Evolutionary conservation across 2,888 invertebrate genomes (phyloP), one percentile per base, ranked within the genome.

Genomic region (Xanthostigma xanthostigma): DNA sequence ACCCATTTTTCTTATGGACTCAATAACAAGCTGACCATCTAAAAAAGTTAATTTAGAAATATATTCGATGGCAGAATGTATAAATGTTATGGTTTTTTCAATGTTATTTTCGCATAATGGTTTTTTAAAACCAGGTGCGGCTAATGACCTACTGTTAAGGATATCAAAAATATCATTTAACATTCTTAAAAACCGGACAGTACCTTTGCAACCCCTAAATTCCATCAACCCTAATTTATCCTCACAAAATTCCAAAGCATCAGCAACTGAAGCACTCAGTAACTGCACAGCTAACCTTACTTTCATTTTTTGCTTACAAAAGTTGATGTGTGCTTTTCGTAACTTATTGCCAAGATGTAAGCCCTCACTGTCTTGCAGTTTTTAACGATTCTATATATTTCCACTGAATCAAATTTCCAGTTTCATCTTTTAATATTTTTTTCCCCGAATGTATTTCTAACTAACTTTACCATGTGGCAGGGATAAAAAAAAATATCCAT

Each of bases 261-360:
- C 50, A 34, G 52, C 53, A 8, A 53, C 54, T 34, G 49, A 51
- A 37, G 40, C 46, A 43, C 54, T 53, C 9, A 54, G 33, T 9
- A 52, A 41, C 45, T 54, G 54, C 11, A 36, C 50, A 35, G 50
- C 54, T 33, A 53, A 40, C 8, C 48, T 48, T 1, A 54, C 50
- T 45, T 54, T 53, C 53, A 53, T 53, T 35, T 50, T 51, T 49
- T 50, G 53, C 33, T 53, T 53, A 8, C 2, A 10, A 42, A 38
- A 54, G 1, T 49, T 14, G 34, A 53, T 9, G 39, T 54, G 53
- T 10, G 33, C 34, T 17, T 42, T 46, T 6, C 46, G 47, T 12
- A 54, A 36, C 43, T 51, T 54, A 46, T 52, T 54, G 9, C 49
- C 53, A 36, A 53, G 43, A 49, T 53, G 50, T 6, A 54, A 35